Conservation (phyloP, 2,888 invertebrate genomes). For the Epirrita christyi region DNA sequence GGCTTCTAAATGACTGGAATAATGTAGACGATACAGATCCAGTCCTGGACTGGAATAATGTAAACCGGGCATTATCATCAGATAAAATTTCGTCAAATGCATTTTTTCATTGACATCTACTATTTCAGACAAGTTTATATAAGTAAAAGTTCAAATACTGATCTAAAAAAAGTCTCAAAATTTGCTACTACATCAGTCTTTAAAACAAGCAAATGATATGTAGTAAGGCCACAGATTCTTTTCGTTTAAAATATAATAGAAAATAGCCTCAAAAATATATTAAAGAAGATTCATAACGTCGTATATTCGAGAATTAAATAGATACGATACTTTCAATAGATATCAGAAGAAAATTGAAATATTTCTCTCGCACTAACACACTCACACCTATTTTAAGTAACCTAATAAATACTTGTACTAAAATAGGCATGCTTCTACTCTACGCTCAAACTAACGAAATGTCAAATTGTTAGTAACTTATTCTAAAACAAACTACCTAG, state of each 20-base stretch:
- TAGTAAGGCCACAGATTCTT: constrained; percentile 28
- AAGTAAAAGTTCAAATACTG: constrained; percentile 11
- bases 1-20: too few relatives aligned
- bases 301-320: constrained; percentile 17
- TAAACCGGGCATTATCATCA: too few relatives aligned
- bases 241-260: constrained; percentile 29
- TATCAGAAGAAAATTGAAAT: constrained; percentile 9
- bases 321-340: constrained; percentile 12
- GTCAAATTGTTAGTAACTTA: constrained; percentile 74
- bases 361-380: constrained; percentile 61
- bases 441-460: constrained; percentile 66
- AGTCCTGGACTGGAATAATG: too few relatives aligned
- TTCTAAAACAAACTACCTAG: constrained; percentile 65
- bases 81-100: too few relatives aligned
- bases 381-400: constrained; percentile 70
- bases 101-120: too few relatives aligned
- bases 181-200: constrained; percentile 33
- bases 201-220: constrained; percentile 16
- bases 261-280: constrained; percentile 22
- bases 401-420: constrained; percentile 80
- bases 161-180: constrained; percentile 7
- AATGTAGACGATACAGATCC: too few relatives aligned
- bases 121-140: constrained; percentile 11
- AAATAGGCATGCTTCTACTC: constrained; percentile 79
- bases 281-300: constrained; percentile 16